A percentile compares a stretch with the other conserved stretches of the same genome.
Conservation (phyloP, 2,113 vertebrate genomes). For the Plectropomus leopardus region DNA sequence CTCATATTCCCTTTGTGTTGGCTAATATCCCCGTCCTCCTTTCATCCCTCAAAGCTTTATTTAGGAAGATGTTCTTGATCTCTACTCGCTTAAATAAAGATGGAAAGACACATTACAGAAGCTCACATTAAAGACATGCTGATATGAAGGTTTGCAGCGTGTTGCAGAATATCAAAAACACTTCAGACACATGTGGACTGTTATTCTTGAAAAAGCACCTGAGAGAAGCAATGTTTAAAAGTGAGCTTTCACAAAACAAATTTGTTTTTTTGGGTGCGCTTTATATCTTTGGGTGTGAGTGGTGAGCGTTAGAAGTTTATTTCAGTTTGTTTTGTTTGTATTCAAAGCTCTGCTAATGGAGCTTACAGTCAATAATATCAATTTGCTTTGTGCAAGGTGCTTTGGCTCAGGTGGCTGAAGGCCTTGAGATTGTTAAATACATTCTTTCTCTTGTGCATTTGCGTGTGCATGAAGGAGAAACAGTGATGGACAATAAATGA, state of each 20-base stretch:
- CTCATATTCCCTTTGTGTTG: constrained; percentile 20
- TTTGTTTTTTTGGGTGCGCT: background rate
- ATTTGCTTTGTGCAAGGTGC: constrained; percentile 62
- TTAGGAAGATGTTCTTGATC: constrained; percentile 45
- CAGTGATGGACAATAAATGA: constrained; percentile 25
- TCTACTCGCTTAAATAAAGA: constrained; percentile 27
- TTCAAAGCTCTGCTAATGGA: constrained; percentile 41
- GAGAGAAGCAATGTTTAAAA: constrained; percentile 7
- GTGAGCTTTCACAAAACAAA: constrained; percentile 21
- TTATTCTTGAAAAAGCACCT: constrained; percentile 21
- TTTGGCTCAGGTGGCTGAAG: constrained; percentile 56
- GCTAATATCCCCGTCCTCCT: constrained; percentile 1
- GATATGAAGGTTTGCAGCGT: constrained; percentile 2
- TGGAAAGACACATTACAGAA: constrained; percentile 28
- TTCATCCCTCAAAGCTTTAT: constrained; percentile 51
- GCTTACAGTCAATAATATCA: constrained; percentile 57
- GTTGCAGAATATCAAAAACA: constrained; percentile 38
- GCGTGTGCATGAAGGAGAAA: constrained; percentile 15
- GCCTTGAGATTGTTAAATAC: constrained; percentile 45
- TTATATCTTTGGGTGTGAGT: constrained; percentile 11
- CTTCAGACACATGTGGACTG: constrained; percentile 30
- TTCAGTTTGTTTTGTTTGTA: constrained; percentile 40
- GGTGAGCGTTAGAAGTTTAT: constrained; percentile 31
- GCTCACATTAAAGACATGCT: constrained; percentile 40
- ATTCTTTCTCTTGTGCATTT: constrained; percentile 1